Conservation (phyloP, 1,140 invertebrate species). For the Lerema accius region DNA sequence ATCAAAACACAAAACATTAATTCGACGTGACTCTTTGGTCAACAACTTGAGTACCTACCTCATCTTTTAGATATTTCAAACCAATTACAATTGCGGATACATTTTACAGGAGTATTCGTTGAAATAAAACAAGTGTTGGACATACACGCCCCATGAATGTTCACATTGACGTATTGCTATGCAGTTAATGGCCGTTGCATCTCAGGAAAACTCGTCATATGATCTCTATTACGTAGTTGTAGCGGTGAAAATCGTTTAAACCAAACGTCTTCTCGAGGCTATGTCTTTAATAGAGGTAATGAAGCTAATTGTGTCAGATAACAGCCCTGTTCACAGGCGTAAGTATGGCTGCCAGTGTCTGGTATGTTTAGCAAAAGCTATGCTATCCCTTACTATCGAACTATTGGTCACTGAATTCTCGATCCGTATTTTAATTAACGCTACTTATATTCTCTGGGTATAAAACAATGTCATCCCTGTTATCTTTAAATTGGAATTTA, state of each 20-base stretch:
- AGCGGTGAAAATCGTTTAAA: conserved; percentile 13
- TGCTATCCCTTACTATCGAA: conserved; percentile 17
- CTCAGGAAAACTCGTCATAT: background rate
- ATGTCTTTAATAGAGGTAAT: conserved; percentile 20
- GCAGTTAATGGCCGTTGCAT: conserved; percentile 8
- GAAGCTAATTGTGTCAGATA: conserved; percentile 35
- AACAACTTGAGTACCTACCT: no score
- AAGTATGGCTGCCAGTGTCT: conserved; percentile 32
- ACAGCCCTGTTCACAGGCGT: conserved; percentile 33
- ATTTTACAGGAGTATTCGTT: background rate
- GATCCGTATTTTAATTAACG: no score
- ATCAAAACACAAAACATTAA: no score
- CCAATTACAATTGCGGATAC: no score
- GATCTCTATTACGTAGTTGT: conserved; percentile 1
- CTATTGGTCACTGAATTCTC: no score
- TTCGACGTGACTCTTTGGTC: no score
- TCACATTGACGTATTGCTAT: conserved; percentile 19
- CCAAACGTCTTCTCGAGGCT: conserved; percentile 6
- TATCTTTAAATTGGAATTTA: no score
- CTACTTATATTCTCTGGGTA: no score
- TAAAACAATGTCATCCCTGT: no score
- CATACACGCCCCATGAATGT: conserved; percentile 21
- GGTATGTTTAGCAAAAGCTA: conserved; percentile 30
- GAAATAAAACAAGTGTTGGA: conserved; percentile 12
- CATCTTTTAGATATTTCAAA: no score